phyloP scores from a whole-genome alignment of 2,888 invertebrate species.

The Amblyteles armatorius region DNA sequence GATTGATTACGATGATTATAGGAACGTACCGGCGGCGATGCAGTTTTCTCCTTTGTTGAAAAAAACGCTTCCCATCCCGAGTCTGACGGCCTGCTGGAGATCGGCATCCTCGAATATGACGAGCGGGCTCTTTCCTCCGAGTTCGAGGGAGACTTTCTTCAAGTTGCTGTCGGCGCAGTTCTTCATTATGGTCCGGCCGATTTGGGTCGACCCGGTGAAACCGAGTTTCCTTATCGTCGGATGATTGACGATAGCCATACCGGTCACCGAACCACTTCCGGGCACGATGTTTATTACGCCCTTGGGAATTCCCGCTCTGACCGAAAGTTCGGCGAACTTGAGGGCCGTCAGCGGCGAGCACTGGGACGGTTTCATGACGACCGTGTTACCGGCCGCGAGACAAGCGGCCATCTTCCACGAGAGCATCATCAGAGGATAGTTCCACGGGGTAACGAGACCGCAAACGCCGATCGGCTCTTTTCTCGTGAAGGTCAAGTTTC shows the following conservation, averaged over 20 bases:
- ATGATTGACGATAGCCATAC: slow-evolving; percentile 95
- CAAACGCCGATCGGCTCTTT: slow-evolving; percentile 97
- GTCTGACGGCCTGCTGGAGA: slow-evolving; percentile 95
- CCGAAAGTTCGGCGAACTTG: slow-evolving; percentile 97
- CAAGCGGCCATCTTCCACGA: slow-evolving; percentile 99
- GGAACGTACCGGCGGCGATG: slow-evolving; percentile 92
- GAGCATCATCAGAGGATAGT: slow-evolving; percentile 99
- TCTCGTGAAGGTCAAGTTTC: slow-evolving; percentile 94
- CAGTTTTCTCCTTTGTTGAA: slow-evolving; percentile 99
- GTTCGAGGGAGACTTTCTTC: slow-evolving; percentile 97
- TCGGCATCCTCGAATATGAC: slow-evolving; percentile 98
- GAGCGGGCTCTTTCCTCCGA: slow-evolving; percentile 98
- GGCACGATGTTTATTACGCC: slow-evolving; percentile 98
- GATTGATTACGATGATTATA: no score
- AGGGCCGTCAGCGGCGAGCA: slow-evolving; percentile 96
- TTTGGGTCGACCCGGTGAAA: slow-evolving; percentile 97
- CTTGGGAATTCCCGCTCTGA: slow-evolving; percentile 95
- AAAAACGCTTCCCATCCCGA: slow-evolving; percentile 97
- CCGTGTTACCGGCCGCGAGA: slow-evolving; percentile 98
- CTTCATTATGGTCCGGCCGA: slow-evolving; percentile 97
- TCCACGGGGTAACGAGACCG: slow-evolving; percentile 98
- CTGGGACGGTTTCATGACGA: slow-evolving; percentile 97
- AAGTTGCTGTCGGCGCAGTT: slow-evolving; percentile 95
- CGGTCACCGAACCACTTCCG: slow-evolving; percentile 91
- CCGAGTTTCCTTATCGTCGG: slow-evolving; percentile 95